These are phyloP conservation scores for Nothoprocta pentlandii DNA, from an alignment of 2,113 vertebrate genomes.

Conservation along the genomic window DNA sequence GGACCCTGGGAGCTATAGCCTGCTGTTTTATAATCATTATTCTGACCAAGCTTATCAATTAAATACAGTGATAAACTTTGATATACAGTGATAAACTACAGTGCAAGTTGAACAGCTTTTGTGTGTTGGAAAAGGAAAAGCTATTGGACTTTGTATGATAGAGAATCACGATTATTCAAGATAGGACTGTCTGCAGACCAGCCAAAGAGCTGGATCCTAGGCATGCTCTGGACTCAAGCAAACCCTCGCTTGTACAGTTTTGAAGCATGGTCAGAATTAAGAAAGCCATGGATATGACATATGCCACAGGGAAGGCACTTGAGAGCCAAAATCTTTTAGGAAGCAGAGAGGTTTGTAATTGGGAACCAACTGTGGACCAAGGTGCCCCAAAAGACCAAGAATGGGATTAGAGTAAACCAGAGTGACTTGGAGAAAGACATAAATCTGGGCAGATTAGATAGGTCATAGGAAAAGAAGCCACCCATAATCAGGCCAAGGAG, in stretches of 20 bases:
- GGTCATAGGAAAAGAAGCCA: neutral
- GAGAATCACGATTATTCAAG: neutral
- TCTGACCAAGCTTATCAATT: conserved; percentile 43
- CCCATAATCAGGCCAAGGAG: neutral
- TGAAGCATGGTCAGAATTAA: neutral
- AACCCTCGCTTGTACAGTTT: neutral
- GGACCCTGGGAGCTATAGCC: conserved; percentile 27
- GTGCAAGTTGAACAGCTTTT: conserved; percentile 39
- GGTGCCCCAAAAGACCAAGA: neutral
- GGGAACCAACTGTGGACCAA: neutral
- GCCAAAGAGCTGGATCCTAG: neutral
- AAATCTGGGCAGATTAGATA: neutral
- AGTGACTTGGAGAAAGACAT: neutral
- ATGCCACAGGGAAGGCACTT: neutral
- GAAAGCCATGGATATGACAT: neutral
- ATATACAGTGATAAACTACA: no score
- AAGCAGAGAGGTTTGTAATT: neutral
- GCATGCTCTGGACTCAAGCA: neutral
- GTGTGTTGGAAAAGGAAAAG: conserved; percentile 33
- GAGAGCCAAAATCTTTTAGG: neutral
- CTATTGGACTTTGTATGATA: neutral
- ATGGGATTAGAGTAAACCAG: neutral
- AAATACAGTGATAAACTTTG: conserved; percentile 31
- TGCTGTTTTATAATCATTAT: conserved; percentile 52
- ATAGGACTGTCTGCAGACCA: neutral